Percentiles rank a stretch among this genome's conserved stretches.
These are phyloP conservation scores for Cassiopea xamachana DNA, from an alignment of 30 jellyfish, hydroid and myxozoan genomes.

Conservation along the genomic window DNA sequence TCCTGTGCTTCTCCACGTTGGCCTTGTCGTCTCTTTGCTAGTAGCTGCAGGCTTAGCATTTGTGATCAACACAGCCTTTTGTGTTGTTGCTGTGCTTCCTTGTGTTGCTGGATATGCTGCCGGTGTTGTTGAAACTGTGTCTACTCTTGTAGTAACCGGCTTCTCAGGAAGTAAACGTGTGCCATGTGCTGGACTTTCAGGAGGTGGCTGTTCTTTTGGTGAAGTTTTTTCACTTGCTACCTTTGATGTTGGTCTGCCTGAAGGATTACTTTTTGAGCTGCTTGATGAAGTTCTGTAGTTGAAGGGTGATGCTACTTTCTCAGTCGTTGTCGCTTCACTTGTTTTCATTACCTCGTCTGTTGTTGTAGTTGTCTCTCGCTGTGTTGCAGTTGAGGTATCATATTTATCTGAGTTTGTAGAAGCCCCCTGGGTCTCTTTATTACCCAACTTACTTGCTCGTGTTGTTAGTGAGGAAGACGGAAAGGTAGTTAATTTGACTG, in stretches of 20 bases:
- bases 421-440: conserved; percentile 6
- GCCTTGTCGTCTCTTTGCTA: neutral
- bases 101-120: conserved; percentile 1
- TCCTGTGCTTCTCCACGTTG: conserved; percentile 16
- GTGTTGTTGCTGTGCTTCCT: neutral
- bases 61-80: conserved; percentile 2
- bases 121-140: conserved; percentile 15
- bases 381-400: neutral
- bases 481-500: neutral
- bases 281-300: conserved; percentile 16
- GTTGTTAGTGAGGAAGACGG: neutral
- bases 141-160: conserved; percentile 34
- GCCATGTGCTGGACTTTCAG: conserved; percentile 35
- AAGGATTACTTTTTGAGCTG: neutral
- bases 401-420: neutral
- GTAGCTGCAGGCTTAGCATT: conserved; percentile 23
- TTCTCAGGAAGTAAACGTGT: conserved; percentile 40
- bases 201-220: conserved; percentile 50
- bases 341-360: too few species aligned
- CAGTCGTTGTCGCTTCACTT: conserved; percentile 3
- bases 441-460: neutral
- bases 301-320: conserved; percentile 13
- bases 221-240: conserved; percentile 17
- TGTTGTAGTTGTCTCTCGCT: conserved; percentile 11
- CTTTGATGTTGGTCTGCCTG: conserved; percentile 40